Evolutionary conservation across 2,113 vertebrate genomes (phyloP).

Genomic region (Cyprinodon variegatus): DNA sequence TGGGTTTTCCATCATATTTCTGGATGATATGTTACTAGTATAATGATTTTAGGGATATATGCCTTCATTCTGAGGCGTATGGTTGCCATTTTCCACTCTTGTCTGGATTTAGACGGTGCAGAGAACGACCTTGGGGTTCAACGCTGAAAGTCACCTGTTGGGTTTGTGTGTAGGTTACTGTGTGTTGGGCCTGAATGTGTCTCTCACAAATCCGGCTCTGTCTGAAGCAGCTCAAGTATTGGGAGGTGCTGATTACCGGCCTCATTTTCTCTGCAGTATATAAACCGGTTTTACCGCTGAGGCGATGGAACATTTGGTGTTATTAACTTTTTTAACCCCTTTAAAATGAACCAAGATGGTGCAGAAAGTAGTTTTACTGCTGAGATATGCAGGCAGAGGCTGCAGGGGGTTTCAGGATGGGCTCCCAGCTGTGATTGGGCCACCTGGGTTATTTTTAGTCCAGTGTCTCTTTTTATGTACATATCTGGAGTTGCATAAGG

Average conservation of each 20-base stretch:
- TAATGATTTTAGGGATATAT: too few species aligned
- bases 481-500: not conserved
- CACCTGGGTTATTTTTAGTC: not conserved
- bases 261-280: slow-evolving; percentile 46
- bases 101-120: not conserved
- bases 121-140: not conserved
- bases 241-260: slow-evolving; percentile 31
- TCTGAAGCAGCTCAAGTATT: slow-evolving; percentile 9
- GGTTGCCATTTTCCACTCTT: too few species aligned
- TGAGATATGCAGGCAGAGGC: not conserved
- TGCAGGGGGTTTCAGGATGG: not conserved
- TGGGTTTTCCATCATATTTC: too few species aligned
- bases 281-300: slow-evolving; percentile 35
- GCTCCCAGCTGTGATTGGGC: slow-evolving; percentile 4
- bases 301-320: slow-evolving; percentile 39
- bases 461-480: not conserved
- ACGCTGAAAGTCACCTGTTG: slow-evolving; percentile 21
- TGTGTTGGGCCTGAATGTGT: not conserved
- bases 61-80: too few species aligned
- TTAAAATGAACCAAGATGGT: slow-evolving; percentile 22
- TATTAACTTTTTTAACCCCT: slow-evolving; percentile 54
- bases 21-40: too few species aligned
- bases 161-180: not conserved
- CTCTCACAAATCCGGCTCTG: not conserved
- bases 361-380: not conserved